phyloP scores from a whole-genome alignment of 1,140 invertebrate species.

The Drosophila rhopaloa region DNA sequence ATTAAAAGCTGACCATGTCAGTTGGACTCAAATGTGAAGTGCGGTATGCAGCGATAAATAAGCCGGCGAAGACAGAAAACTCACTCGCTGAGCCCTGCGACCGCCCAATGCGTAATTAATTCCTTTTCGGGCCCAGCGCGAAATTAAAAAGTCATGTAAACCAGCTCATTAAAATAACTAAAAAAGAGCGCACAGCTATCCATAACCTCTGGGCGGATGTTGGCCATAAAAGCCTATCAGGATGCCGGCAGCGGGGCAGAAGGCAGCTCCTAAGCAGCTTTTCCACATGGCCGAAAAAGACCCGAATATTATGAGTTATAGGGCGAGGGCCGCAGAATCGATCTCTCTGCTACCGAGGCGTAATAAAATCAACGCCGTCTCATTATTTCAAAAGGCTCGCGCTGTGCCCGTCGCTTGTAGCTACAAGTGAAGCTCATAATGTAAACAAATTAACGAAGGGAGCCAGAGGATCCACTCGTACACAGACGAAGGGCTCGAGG shows the following conservation, averaged over 20 bases:
- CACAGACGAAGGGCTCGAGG: too few relatives aligned
- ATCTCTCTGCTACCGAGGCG: conserved; percentile 26
- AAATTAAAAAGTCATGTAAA: conserved; percentile 85
- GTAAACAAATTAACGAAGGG: conserved; percentile 82
- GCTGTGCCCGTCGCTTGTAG: conserved; percentile 66
- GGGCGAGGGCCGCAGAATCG: conserved; percentile 4
- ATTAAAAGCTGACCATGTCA: conserved; percentile 82
- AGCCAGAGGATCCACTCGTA: conserved; percentile 15
- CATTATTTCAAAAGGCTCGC: conserved; percentile 78
- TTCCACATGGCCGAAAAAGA: conserved; percentile 52
- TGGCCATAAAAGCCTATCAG: conserved; percentile 63
- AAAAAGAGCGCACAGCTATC: conserved; percentile 22
- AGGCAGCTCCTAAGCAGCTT: conserved; percentile 59
- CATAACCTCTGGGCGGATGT: conserved; percentile 52
- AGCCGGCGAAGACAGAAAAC: conserved; percentile 37
- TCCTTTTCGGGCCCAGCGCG: conserved; percentile 80
- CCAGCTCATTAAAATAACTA: conserved; percentile 84
- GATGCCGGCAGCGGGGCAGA: conserved; percentile 11
- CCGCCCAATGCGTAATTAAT: conserved; percentile 84
- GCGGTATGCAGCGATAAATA: conserved; percentile 79
- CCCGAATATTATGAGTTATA: conserved; percentile 67
- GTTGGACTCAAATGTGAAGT: conserved; percentile 78
- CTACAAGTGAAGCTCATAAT: conserved; percentile 83
- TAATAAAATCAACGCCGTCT: conserved; percentile 79
- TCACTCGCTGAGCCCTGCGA: conserved; percentile 57